phyloP scores from a whole-genome alignment of 2,797 vertebrate genomes.

The Neopelma chrysocephalum region DNA sequence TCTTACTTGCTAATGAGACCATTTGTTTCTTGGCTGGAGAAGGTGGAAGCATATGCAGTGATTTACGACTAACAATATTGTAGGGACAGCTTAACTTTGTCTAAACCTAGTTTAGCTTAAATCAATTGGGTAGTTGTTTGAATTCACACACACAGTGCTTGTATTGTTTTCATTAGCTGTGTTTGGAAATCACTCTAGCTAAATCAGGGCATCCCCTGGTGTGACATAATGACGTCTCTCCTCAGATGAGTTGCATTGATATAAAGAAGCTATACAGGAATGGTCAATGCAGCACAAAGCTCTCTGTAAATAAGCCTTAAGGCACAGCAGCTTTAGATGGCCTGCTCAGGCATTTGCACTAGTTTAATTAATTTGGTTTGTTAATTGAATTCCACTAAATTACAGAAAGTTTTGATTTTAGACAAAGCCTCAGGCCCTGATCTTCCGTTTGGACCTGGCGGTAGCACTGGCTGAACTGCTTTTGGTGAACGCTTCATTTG shows the following conservation, averaged over 20 bases:
- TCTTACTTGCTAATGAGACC: constrained; percentile 18
- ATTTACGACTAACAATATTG: background rate
- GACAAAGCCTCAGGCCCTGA: background rate
- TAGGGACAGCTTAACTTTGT: background rate
- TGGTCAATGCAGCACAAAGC: constrained; percentile 13
- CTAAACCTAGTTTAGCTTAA: background rate
- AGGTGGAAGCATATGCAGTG: background rate
- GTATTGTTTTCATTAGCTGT: constrained; percentile 3
- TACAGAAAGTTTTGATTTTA: background rate
- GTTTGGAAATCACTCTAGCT: background rate
- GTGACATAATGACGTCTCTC: constrained; percentile 51
- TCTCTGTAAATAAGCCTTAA: constrained; percentile 43
- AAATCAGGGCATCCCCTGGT: constrained; percentile 34
- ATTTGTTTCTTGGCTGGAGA: constrained; percentile 24
- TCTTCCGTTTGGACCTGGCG: background rate
- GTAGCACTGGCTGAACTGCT: background rate
- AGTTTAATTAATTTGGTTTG: constrained; percentile 34
- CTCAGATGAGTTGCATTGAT: constrained; percentile 12
- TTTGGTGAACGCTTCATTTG: background rate
- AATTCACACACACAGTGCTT: background rate
- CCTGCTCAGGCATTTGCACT: background rate
- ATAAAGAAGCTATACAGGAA: constrained; percentile 42
- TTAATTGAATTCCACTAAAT: constrained; percentile 24
- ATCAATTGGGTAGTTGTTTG: background rate
- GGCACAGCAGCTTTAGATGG: background rate